Evolutionary conservation across 1,140 invertebrate species (phyloP).

Genomic region (Kradibia gibbosae): DNA sequence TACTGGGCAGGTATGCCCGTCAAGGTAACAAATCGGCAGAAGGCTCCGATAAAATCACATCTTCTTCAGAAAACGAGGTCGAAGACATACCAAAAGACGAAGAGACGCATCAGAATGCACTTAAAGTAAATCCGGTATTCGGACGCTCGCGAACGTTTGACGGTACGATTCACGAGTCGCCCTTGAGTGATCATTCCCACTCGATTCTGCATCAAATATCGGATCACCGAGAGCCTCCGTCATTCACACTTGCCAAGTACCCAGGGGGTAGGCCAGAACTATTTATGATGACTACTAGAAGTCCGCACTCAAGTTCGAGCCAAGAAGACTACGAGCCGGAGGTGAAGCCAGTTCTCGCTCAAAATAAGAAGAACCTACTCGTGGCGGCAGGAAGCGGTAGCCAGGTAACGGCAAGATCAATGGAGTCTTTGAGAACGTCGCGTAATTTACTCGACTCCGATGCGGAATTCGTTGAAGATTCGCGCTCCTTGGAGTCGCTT

Average conservation of each 20-base stretch:
- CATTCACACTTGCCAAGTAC: neutral
- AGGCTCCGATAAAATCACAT: conserved; percentile 66
- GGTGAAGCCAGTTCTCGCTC: conserved; percentile 57
- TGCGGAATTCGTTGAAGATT: conserved; percentile 66
- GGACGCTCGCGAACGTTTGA: conserved; percentile 36
- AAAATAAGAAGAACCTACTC: conserved; percentile 74
- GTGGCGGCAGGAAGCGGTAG: conserved; percentile 71
- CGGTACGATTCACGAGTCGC: conserved; percentile 26
- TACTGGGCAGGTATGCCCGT: neutral
- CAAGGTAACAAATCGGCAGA: conserved; percentile 56
- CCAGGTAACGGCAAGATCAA: conserved; percentile 78
- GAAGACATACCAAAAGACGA: conserved; percentile 66
- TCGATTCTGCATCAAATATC: neutral
- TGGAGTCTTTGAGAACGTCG: conserved; percentile 74
- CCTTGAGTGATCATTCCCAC: neutral
- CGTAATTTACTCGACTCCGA: conserved; percentile 67
- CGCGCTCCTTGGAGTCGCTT: conserved; percentile 66
- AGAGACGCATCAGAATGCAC: conserved; percentile 18
- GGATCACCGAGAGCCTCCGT: neutral
- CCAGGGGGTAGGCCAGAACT: conserved; percentile 68
- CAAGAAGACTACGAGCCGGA: conserved; percentile 80
- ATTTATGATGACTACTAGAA: conserved; percentile 75
- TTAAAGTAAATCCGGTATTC: conserved; percentile 2
- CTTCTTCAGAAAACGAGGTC: conserved; percentile 65
- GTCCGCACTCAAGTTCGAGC: conserved; percentile 80